Evolutionary conservation across 2,113 vertebrate genomes (phyloP).

Genomic region (Oenanthe melanoleuca): DNA sequence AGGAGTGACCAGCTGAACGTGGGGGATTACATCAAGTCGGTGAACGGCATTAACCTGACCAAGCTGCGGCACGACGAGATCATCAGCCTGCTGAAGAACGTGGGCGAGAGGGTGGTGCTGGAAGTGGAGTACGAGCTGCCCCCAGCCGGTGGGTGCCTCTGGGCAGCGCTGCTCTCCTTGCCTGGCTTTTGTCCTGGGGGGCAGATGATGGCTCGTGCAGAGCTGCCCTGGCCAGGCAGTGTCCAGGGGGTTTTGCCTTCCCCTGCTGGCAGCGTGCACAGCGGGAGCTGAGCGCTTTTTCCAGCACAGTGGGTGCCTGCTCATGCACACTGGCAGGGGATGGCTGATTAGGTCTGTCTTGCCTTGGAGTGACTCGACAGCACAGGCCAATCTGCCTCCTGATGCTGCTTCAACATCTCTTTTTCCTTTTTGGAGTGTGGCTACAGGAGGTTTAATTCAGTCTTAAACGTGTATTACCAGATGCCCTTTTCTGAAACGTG

Average conservation of each 20-base stretch:
- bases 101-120: conserved; percentile 94
- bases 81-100: conserved; percentile 94
- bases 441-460: background rate
- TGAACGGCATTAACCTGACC: conserved; percentile 94
- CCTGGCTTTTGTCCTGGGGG: background rate
- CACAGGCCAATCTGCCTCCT: conserved; percentile 45
- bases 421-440: background rate
- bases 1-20: conserved; percentile 97
- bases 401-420: background rate
- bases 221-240: background rate
- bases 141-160: conserved; percentile 83
- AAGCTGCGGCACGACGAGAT: conserved; percentile 95
- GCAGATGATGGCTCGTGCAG: background rate
- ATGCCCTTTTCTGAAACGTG: background rate
- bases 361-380: background rate
- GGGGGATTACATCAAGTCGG: conserved; percentile 95
- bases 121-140: conserved; percentile 97
- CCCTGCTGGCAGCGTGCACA: background rate
- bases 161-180: accelerated
- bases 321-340: conserved; percentile 41
- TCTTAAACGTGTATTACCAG: background rate
- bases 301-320: conserved; percentile 54
- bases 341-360: conserved; percentile 58
- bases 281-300: background rate
- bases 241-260: background rate